Base-by-base conservation (phyloP, 1,140 invertebrate genomes). In the Telenomus remus region DNA sequence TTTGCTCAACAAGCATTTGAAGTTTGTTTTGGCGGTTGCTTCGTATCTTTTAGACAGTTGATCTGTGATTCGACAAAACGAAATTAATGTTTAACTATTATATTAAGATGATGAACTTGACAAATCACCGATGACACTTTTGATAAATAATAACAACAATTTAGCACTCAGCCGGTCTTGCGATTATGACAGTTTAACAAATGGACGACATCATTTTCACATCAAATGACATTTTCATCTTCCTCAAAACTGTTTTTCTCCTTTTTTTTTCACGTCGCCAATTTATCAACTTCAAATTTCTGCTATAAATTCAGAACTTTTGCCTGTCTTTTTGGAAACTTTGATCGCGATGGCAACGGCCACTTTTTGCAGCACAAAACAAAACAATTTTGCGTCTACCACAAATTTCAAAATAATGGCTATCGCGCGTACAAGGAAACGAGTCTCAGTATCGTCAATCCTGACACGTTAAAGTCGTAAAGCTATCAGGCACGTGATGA, bases 1-100 rank as follows among this genome's bases (percentile, higher is more conserved):
- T 87, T 88, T 88, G 82, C 85, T 88, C 85, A 87, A 83, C 86
- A 88, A 88, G 86, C 86, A 88, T 88, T 87, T 87, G 83, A 86
- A 85, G 86, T 88, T 88, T 88, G 84, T 88, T 85, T 88, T 88
- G 86, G 86, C 86, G 80, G 82, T 86, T 82, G 82, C 84, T 86
- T 72, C 82, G 85, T 88, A 85, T 86, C 86, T 87, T 88, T 88
- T 87, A 88, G 86, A 86, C 84, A 87, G 85, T 82, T 83, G 85
- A 87, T 88, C 85, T 88, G 86, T 87, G 82, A 84, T 87, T 84
- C 82, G 80, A 87, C 80, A 80, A 86, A 87, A 86, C 82, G 83
- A 85, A 86, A 86, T 81, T 83, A 80, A 84, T 81, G 82, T 80
- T 79, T 80, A 82, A 83, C 78, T 79, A 75, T 81, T 59, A 61